A percentile compares a stretch with the other conserved stretches of the same genome.
These are phyloP conservation scores for Onthophagus sagittarius DNA, from an alignment of 2,888 invertebrate genomes.

Conservation along the genomic window DNA sequence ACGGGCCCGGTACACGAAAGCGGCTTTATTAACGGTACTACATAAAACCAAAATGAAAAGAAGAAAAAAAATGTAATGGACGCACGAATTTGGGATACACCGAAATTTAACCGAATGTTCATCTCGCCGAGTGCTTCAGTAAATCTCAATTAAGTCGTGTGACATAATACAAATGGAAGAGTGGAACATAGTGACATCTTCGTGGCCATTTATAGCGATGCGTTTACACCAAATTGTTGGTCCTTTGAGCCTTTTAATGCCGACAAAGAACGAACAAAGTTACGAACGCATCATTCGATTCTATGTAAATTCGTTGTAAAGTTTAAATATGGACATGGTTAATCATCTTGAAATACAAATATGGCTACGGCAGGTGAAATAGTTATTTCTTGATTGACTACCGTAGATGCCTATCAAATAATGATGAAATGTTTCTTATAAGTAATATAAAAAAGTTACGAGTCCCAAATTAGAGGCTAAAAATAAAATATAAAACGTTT, in stretches of 20 bases:
- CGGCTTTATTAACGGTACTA: neutral
- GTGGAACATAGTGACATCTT: neutral
- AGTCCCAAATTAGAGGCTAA: too few species aligned
- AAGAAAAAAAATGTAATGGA: neutral
- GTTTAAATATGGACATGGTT: neutral
- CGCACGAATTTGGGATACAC: neutral
- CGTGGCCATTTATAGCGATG: neutral
- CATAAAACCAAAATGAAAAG: neutral
- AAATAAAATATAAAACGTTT: too few species aligned
- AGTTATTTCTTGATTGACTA: neutral
- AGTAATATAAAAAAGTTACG: too few species aligned
- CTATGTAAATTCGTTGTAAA: neutral
- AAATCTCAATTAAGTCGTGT: neutral
- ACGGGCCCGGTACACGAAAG: neutral
- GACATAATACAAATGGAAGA: neutral
- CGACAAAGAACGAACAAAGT: neutral
- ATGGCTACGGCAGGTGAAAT: neutral
- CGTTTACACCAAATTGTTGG: neutral
- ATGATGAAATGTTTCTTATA: neutral
- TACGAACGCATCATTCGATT: neutral
- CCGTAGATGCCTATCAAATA: too few species aligned
- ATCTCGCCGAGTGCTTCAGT: neutral
- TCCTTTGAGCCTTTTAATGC: neutral
- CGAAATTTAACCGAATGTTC: neutral
- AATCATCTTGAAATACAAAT: neutral